These are phyloP conservation scores for Spilosoma lubricipeda DNA, from an alignment of 2,888 invertebrate species.

Conservation along the genomic window DNA sequence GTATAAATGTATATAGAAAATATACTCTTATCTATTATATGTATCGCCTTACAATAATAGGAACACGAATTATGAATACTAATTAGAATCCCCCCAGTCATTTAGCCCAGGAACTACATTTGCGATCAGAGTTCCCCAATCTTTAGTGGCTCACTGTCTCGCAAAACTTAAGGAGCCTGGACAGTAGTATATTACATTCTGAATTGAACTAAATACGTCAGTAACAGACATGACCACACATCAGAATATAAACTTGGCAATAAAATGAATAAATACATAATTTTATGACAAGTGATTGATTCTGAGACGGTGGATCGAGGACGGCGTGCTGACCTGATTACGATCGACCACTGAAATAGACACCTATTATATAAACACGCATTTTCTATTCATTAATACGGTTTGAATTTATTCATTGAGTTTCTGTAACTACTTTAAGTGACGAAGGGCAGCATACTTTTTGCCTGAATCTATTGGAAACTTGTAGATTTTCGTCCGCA, in stretches of 20 bases:
- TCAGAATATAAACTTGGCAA: slow-evolving; percentile 18
- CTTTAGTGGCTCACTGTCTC: not conserved
- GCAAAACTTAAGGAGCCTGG: not conserved
- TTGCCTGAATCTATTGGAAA: not conserved
- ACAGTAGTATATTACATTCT: not conserved
- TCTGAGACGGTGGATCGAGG: slow-evolving; percentile 44
- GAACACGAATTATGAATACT: too few species aligned
- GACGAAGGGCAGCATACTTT: not conserved
- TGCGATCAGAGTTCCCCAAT: not conserved
- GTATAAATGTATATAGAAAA: too few species aligned
- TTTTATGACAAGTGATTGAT: slow-evolving; percentile 35
- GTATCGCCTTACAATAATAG: too few species aligned
- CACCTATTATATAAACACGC: slow-evolving; percentile 41
- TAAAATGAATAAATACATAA: slow-evolving; percentile 27
- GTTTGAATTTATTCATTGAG: not conserved
- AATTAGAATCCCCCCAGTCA: too few species aligned
- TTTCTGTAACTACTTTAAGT: not conserved
- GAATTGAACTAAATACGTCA: slow-evolving; percentile 1
- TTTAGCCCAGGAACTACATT: too few species aligned
- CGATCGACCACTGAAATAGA: slow-evolving; percentile 50
- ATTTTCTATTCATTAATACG: slow-evolving; percentile 2
- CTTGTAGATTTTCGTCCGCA: not conserved
- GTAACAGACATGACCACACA: not conserved
- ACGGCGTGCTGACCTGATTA: slow-evolving; percentile 48
- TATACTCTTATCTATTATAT: too few species aligned